Percentiles rank a stretch among this genome's conserved stretches.
phyloP scores from a whole-genome alignment of 2,797 vertebrate genomes.

The Bovichtus variegatus region DNA sequence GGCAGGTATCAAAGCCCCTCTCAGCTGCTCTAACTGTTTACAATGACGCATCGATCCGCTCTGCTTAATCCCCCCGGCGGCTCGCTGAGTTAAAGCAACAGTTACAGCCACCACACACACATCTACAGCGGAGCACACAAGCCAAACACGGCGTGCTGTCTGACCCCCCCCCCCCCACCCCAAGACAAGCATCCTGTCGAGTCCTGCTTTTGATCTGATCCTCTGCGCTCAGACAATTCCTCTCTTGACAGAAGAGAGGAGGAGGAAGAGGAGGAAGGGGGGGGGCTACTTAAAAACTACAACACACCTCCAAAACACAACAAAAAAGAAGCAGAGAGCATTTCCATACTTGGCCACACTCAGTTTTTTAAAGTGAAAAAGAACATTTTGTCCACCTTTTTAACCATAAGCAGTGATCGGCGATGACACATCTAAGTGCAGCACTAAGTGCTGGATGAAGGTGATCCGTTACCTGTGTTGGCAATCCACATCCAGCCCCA shows the following conservation, averaged over 20 bases:
- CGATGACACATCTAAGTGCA: conserved; percentile 12
- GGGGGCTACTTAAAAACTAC: conserved; percentile 22
- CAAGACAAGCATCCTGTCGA: conserved; percentile 37
- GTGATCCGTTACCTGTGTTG: conserved; percentile 81
- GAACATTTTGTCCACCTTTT: background rate
- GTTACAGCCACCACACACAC: conserved; percentile 43
- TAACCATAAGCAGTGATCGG: conserved; percentile 7
- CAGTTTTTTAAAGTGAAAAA: conserved; percentile 25
- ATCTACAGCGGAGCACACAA: conserved; percentile 37
- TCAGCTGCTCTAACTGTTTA: conserved; percentile 68
- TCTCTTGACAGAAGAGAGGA: conserved; percentile 23
- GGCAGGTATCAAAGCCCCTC: conserved; percentile 61
- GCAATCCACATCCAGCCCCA: conserved; percentile 84
- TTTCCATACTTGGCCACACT: background rate
- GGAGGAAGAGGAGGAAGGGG: background rate
- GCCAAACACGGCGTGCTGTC: conserved; percentile 28
- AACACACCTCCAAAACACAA: conserved; percentile 25
- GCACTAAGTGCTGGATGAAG: conserved; percentile 33
- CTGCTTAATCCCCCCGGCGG: conserved; percentile 55
- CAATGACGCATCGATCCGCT: conserved; percentile 74
- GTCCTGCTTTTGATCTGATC: conserved; percentile 49
- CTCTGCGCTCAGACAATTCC: conserved; percentile 57
- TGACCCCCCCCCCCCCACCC: conserved; percentile 33
- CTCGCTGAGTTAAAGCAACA: conserved; percentile 71
- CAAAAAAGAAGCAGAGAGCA: conserved; percentile 10